These are phyloP conservation scores for Tanytarsus gracilentus DNA, from an alignment of 2,888 invertebrate species.

Conservation along the genomic window DNA sequence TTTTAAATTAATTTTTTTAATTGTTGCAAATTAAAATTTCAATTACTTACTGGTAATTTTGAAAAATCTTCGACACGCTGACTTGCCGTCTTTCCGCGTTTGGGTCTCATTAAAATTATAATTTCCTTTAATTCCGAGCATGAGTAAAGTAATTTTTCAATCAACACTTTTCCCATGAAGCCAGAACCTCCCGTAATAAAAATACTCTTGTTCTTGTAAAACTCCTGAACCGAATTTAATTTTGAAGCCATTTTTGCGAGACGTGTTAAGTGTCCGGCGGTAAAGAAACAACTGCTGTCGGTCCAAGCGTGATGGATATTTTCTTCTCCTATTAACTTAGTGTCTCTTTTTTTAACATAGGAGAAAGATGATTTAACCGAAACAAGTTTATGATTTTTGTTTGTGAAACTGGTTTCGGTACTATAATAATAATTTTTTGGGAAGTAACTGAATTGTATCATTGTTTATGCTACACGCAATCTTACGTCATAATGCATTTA, in stretches of 20 bases:
- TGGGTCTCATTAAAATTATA: slow-evolving; percentile 56
- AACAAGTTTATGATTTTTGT: too few relatives aligned
- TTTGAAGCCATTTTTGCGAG: slow-evolving; percentile 42
- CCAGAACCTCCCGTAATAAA: slow-evolving; percentile 58
- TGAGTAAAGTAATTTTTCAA: slow-evolving; percentile 59
- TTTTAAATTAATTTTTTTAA: neutral
- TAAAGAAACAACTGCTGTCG: neutral
- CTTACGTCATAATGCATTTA: too few relatives aligned
- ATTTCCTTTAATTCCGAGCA: slow-evolving; percentile 54
- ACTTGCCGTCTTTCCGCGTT: slow-evolving; percentile 55
- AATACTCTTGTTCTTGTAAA: slow-evolving; percentile 52
- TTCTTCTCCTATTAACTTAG: too few relatives aligned
- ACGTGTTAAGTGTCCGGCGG: neutral
- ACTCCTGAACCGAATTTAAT: slow-evolving; percentile 50
- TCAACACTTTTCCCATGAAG: slow-evolving; percentile 54
- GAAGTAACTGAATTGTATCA: too few relatives aligned
- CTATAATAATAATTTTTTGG: too few relatives aligned
- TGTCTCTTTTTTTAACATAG: too few relatives aligned
- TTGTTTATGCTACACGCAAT: too few relatives aligned
- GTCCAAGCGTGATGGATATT: too few relatives aligned
- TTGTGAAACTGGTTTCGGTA: too few relatives aligned
- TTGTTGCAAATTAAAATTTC: neutral
- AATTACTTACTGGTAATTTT: slow-evolving; percentile 53
- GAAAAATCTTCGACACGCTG: slow-evolving; percentile 59
- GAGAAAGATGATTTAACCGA: too few relatives aligned